Base-by-base conservation (phyloP, 1,140 invertebrate genomes). In the Drosophila leontia region DNA sequence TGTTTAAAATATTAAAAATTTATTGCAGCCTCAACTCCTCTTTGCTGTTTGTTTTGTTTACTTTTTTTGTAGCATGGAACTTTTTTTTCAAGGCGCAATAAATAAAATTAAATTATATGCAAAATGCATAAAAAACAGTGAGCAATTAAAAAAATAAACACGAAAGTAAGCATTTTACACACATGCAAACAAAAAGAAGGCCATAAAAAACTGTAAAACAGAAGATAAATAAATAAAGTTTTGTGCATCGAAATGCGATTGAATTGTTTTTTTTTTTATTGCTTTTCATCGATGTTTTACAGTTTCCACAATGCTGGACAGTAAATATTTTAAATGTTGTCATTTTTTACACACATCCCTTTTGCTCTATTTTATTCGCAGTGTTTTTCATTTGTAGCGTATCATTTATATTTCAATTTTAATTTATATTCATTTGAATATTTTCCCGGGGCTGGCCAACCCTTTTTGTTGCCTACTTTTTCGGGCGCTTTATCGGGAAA, bases 51-150 rank as follows among this genome's bases (percentile, higher is more conserved):
- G 57, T 50, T 82, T 64, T 74, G 26, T 32, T 23, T 17, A 29
- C 34, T 35, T 74, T 56, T 77, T 68, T 29, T 35, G 6, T 35
- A 4, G 50, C 50, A 9, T 19, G 12, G 6, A 34, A 1, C 37
- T 53, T 63, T 55, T 67, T 78, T 62, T 48, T 23, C 62, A 68
- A 50, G 60, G 29, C 50, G 77, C 60, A 88, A 88, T 88, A 87
- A 87, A 87, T 87, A 87, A 88, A 87, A 88, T 87, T 87, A 87
- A 87, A 87, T 88, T 87, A 80, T 83, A 83, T 87, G 71, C 71
- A 41, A 59, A 82, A 80, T 80, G 67, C 41, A 70, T 65, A 74
- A 87, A 86, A 83, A 87, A 83, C 76, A 39, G 63, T 63, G 53
- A 83, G 61, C 80, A 80, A 88, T 86, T 88, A 74, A 87, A 87